These are phyloP conservation scores for Tenebrio molitor DNA, from an alignment of 1,140 invertebrate species.

Conservation along the genomic window DNA sequence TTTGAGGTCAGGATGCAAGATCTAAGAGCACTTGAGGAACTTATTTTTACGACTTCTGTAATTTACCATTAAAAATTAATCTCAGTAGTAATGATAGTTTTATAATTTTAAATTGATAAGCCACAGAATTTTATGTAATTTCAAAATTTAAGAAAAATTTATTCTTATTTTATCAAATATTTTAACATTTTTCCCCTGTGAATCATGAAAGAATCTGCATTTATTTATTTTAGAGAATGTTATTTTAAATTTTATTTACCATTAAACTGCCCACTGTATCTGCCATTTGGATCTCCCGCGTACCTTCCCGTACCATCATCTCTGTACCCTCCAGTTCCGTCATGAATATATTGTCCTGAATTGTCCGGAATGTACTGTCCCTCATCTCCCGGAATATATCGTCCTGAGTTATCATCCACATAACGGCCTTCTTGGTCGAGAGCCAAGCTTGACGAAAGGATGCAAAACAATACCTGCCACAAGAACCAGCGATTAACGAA, in stretches of 20 bases:
- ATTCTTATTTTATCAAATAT: no score
- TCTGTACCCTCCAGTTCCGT: constrained; percentile 7
- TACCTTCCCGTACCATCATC: constrained; percentile 44
- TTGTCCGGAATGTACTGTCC: constrained; percentile 46
- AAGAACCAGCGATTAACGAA: background rate
- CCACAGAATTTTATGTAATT: no score
- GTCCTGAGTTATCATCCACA: constrained; percentile 45
- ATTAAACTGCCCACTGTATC: constrained; percentile 9
- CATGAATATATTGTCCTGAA: constrained; percentile 42
- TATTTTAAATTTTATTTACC: constrained; percentile 1
- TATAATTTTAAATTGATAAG: no score
- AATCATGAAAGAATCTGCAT: no score
- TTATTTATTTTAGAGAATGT: no score
- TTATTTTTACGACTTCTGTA: no score
- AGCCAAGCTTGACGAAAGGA: background rate
- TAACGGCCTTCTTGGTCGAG: constrained; percentile 43
- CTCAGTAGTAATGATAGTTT: no score
- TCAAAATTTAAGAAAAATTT: no score
- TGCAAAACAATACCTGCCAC: constrained; percentile 12
- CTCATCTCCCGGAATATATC: constrained; percentile 48
- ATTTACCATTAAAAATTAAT: no score
- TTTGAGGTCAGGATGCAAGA: no score
- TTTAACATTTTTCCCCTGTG: no score
- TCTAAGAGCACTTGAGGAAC: no score
- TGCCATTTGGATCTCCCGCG: background rate